Evolutionary conservation across 2,888 invertebrate genomes (phyloP), one percentile per base, ranked within the genome.

Genomic region (Epicampocera succincta): DNA sequence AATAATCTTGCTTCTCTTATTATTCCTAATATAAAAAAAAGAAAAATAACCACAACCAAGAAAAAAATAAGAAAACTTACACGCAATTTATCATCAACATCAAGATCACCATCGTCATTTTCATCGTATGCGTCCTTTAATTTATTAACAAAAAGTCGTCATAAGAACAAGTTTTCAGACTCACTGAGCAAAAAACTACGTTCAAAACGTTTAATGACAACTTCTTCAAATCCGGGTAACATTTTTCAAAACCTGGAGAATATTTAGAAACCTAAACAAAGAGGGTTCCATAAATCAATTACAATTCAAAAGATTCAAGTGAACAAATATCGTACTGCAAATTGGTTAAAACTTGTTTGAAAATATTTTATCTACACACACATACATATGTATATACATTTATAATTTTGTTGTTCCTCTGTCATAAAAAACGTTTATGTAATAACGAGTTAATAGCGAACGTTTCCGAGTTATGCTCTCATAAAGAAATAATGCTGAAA

Each of bases 1-100:
- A 81, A 77, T 77, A 75, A 83, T 75, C 71, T 61, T 75, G 79
- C 79, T 79, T 75, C 75, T 83, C 72, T 69, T 76, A 76, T 83
- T 83, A 76, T 80, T 80, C 69, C 80, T 77, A 83, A 50, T 72
- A 72, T 50, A 44, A 75, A 48, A 66, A 69, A 40, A 33, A 63
- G 50, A 40, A 63, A 33, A 33, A 6, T 33, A 33, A 33, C 33
- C 33, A 33, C 40, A 73, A 77, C 52, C 68, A 56, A 44, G 21
- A 77, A 48, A 69, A 61, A 58, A 50, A 19, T 52, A 44, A 63
- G 17, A 65, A 72, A 63, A 63, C 19, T 54, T 71, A 44, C 54
- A 63, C 61, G 68, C 63, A 48, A 44, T 54, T 60, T 71, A 76
- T 21, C 61, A 44, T 50, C 38, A 56, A 38, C 61, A 5, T 25